These are phyloP conservation scores for Bombus confusus DNA, from an alignment of 1,140 invertebrate species.

Conservation along the genomic window DNA sequence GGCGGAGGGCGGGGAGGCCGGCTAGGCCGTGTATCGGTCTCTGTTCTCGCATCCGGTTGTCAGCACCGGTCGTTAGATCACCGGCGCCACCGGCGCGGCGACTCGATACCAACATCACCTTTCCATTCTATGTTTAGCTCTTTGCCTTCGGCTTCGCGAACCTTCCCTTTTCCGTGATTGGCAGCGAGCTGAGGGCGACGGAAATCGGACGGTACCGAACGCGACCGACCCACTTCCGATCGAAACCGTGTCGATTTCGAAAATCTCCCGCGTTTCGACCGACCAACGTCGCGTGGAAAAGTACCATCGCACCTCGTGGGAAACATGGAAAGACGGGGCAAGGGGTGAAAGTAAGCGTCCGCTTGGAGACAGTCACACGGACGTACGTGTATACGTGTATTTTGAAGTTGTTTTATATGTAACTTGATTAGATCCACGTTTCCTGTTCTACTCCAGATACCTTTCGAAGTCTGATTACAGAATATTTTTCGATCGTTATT, in stretches of 20 bases:
- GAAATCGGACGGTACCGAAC: slow-evolving; percentile 10
- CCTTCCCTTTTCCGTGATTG: not conserved
- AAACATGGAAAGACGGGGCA: not conserved
- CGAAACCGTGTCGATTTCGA: slow-evolving; percentile 35
- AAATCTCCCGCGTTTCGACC: slow-evolving; percentile 12
- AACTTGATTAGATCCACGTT: too few species aligned
- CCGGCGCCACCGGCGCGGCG: slow-evolving; percentile 52
- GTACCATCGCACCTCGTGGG: slow-evolving; percentile 9
- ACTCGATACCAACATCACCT: slow-evolving; percentile 56
- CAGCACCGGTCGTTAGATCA: slow-evolving; percentile 78
- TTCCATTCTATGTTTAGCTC: slow-evolving; percentile 53
- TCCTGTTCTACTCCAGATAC: too few species aligned
- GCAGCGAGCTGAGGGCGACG: slow-evolving; percentile 6
- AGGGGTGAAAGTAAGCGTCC: not conserved
- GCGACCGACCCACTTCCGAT: slow-evolving; percentile 13
- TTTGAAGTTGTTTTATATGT: not conserved
- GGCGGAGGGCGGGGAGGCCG: slow-evolving; percentile 51
- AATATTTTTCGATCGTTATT: too few species aligned
- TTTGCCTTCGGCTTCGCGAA: not conserved
- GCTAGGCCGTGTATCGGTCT: slow-evolving; percentile 68
- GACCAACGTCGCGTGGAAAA: not conserved
- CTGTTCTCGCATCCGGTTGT: slow-evolving; percentile 81
- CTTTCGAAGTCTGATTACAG: too few species aligned
- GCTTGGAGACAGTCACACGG: not conserved
- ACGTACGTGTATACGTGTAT: not conserved